Evolutionary conservation across 2,113 vertebrate genomes (phyloP), one percentile per base, ranked within the genome.

Genomic region (Daubentonia madagascariensis): DNA sequence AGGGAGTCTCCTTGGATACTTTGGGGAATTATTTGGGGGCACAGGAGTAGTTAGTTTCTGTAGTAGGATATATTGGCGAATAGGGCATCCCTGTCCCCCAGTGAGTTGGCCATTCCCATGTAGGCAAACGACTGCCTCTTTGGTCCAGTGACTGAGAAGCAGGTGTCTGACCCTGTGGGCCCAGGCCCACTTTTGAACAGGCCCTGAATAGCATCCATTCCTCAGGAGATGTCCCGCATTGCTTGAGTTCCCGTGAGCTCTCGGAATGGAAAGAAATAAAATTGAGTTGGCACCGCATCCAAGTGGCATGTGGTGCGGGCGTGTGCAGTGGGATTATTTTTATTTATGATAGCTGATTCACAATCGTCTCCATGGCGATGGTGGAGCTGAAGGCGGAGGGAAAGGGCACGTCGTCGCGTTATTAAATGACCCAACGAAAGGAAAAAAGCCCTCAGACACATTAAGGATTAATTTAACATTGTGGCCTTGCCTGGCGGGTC

Each of bases 321-420:
- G 97, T 98, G 98, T 96, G 98, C 97, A 10, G 97, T 95, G 92
- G 96, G 98, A 98, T 98, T 99, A 99, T 99, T 99, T 99, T 98
- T 99, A 99, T 99, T 99, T 99, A 98, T 97, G 96, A 97, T 98
- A 95, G 98, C 98, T 99, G 99, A 98, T 98, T 98, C 98, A 98
- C 97, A 96, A 94, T 97, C 91, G 98, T 99, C 98, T 97, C 99
- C 98, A 99, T 99, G 98, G 99, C 94, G 86, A 99, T 98, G 95
- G 85, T 92, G 97, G 96, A 95, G 94, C 98, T 85, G 97, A 98
- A 98, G 98, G 98, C 86, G 61, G 98, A 97, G 97, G 98, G 94
- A 97, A 97, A 97, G 97, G 98, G 98, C 78, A 94, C 97, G 97
- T 97, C 93, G 97, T 94, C 63, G 43, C 97, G 20, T 98, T 97